Base-by-base conservation (phyloP, 2,113 vertebrate genomes). In the Chaetura pelagica region DNA sequence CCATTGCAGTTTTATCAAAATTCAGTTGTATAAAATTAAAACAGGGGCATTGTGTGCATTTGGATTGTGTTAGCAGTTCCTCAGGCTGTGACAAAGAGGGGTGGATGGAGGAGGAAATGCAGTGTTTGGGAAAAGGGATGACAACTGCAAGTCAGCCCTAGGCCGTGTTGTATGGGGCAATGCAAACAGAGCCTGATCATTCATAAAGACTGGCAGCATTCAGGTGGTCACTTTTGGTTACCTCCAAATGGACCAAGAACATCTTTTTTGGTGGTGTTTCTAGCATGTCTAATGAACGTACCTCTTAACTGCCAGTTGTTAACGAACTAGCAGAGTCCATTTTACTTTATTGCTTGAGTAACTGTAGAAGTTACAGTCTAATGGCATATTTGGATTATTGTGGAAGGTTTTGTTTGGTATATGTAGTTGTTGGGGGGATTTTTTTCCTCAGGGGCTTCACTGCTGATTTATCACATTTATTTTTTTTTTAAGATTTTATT, bases 51-150 rank as follows among this genome's bases (percentile, higher is more conserved):
- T 87, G 88, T 96, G 72, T 96, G 93, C 93, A 68, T 96, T 97
- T 98, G 97, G 49, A 29, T 84, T 79, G 23, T n/a, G 15, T 61
- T 83, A 78, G 72, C 72, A 92, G 20, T 73, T 91, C 30, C 32
- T 66, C 64, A 26, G 85, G 90, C 71, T 91, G 67, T 82, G 52
- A 42, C 59, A 75, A 55, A 76, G 55, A 40, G 72, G 83, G 73
- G 71, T 27, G 62, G 30, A 32, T 52, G 19, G 8, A 57, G 72
- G 44, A 68, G 58, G 24, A 86, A 58, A 66, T 22, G 89, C 96
- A 97, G 97, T 82, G 73, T 98, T 96, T 97, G 96, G 93, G 95
- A 84, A 97, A 97, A 97, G 94, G 94, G 93, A 78, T 98, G 96
- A 97, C 96, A 97, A 78, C 88, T 97, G 77, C 26, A 30, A 58